A percentile compares a stretch with the other conserved stretches of the same genome.
These are phyloP conservation scores for Ethmia dodecea DNA, from an alignment of 2,888 invertebrate species.

Conservation along the genomic window DNA sequence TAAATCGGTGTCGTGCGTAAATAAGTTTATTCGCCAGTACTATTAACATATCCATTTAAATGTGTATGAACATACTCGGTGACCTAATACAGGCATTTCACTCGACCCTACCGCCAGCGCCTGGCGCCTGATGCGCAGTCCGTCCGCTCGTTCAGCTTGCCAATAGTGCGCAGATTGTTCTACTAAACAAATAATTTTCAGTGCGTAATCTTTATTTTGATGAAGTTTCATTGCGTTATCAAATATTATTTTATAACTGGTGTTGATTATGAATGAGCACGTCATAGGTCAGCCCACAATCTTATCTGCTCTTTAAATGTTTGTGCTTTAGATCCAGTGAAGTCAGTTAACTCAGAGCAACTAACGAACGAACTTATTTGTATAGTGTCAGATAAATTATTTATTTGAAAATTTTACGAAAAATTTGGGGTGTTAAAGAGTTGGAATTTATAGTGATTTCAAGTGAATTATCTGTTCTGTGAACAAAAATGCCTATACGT, in stretches of 20 bases:
- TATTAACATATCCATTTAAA: slow-evolving; percentile 68
- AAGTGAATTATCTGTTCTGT: slow-evolving; percentile 22
- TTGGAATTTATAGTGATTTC: slow-evolving; percentile 26
- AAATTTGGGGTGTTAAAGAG: too few relatives aligned
- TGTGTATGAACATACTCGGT: slow-evolving; percentile 49
- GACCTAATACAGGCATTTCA: slow-evolving; percentile 52
- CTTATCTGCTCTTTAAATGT: slow-evolving; percentile 74
- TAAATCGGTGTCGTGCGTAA: slow-evolving; percentile 51
- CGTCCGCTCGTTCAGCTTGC: slow-evolving; percentile 23
- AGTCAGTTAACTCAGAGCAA: slow-evolving; percentile 66
- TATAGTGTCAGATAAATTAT: slow-evolving; percentile 27
- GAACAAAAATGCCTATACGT: slow-evolving; percentile 62
- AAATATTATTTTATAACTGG: slow-evolving; percentile 58
- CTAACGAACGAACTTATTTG: slow-evolving; percentile 46
- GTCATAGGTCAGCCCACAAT: slow-evolving; percentile 66
- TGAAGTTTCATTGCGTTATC: slow-evolving; percentile 51
- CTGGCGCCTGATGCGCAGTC: slow-evolving; percentile 32
- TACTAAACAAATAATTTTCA: slow-evolving; percentile 31
- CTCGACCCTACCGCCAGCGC: slow-evolving; percentile 41
- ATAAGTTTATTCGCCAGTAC: slow-evolving; percentile 49
- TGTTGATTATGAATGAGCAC: slow-evolving; percentile 66
- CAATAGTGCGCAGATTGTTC: slow-evolving; percentile 34
- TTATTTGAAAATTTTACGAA: slow-evolving; percentile 8
- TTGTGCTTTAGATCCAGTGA: slow-evolving; percentile 63
- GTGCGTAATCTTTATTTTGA: slow-evolving; percentile 62